Base-by-base conservation (phyloP, 1,140 invertebrate species). In the Psix sp. region DNA sequence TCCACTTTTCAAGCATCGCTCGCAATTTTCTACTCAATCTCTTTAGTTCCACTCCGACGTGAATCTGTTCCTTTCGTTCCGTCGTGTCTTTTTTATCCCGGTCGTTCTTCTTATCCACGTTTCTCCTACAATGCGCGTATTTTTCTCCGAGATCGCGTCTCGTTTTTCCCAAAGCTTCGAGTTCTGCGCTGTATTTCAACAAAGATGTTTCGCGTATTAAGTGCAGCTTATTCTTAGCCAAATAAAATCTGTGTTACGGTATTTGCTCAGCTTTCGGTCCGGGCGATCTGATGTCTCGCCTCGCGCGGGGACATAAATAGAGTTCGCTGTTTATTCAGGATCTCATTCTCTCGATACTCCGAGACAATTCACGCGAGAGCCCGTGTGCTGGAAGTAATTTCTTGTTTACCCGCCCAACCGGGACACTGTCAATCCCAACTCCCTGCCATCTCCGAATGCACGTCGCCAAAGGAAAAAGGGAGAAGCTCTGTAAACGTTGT, bases 281-380 rank as follows among this genome's bases (percentile, higher is more conserved):
- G 33, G 29, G 24, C 45, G 52, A 67, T 67, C 52, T 31, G 63
- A 38, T 51, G 63, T 67, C 52, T 67, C 52, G 20, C 10, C 63
- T 26, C 38, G 43, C 63, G 63, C 15, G 9, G 52, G 35, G 46
- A 59, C 48, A 74, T 56, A 63, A 78, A 80, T 78, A 76, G 39
- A 77, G 66, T 40, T 67, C 40, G 45, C 54, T 80, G 76, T 81
- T 81, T 81, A 59, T 59, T 79, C 78, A 79, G 80, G 80, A 80
- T 78, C 73, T 67, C 73, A 57, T 71, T 57, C 59, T 59, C 52
- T 51, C 74, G 51, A 71, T 71, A 77, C 51, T 62, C 36, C 63
- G 67, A 65, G 65, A 78, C 78, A 80, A 77, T 81, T 80, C 73
- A 68, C 76, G 62, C 77, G 54, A 60, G 45, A 57, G 62, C 36